A percentile compares a stretch with the other conserved stretches of the same genome.
phyloP scores from a whole-genome alignment of 2,113 vertebrate species.

The Oryzias javanicus region DNA sequence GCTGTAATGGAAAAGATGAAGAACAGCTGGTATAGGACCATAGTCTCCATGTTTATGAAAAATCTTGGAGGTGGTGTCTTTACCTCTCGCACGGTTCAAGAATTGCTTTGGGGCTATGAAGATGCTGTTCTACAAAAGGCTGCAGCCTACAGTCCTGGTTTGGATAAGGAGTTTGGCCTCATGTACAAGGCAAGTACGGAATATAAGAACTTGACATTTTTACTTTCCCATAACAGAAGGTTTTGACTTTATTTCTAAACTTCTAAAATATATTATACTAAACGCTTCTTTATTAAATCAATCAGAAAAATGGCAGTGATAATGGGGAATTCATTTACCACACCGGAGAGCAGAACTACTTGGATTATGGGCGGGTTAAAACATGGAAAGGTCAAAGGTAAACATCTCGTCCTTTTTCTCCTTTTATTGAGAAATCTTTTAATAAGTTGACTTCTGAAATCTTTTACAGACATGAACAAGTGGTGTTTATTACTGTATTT shows the following conservation, averaged over 20 bases:
- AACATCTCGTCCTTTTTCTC: background rate
- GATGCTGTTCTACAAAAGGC: slow-evolving; percentile 80
- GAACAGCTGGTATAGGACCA: slow-evolving; percentile 9
- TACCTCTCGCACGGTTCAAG: slow-evolving; percentile 78
- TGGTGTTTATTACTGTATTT: no score
- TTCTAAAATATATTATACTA: no score
- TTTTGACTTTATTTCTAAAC: no score
- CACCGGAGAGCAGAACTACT: slow-evolving; percentile 83
- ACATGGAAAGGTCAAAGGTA: slow-evolving; percentile 92
- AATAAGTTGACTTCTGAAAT: no score
- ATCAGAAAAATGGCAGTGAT: slow-evolving; percentile 88
- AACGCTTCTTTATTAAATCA: slow-evolving; percentile 14
- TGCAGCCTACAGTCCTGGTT: slow-evolving; percentile 15
- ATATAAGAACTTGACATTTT: background rate
- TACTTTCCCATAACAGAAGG: background rate
- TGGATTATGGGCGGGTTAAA: slow-evolving; percentile 88
- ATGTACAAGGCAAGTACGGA: slow-evolving; percentile 82
- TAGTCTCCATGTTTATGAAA: slow-evolving; percentile 51
- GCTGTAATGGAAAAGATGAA: slow-evolving; percentile 80
- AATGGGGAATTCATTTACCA: slow-evolving; percentile 88
- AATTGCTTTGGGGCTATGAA: slow-evolving; percentile 91
- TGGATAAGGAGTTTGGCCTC: slow-evolving; percentile 85
- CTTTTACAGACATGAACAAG: no score
- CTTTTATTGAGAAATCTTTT: slow-evolving; percentile 1
- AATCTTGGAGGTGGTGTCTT: slow-evolving; percentile 65